A percentile compares a stretch with the other conserved stretches of the same genome.
Evolutionary conservation across 2,797 vertebrate species (phyloP).

Genomic region (Acrossocheilus fasciatus): DNA sequence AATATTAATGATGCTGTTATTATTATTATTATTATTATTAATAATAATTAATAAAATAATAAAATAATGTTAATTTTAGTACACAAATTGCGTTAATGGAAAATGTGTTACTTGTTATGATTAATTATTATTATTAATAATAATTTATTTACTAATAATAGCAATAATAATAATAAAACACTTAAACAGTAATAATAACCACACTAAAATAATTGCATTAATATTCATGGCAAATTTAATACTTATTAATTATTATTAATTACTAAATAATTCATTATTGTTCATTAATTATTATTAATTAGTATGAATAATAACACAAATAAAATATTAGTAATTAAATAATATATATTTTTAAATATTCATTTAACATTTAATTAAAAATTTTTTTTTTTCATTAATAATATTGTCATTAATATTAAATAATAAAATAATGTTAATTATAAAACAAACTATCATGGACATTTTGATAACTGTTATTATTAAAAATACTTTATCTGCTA

Average conservation of each 20-base stretch:
- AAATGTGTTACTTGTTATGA: neutral
- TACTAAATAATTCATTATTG: neutral
- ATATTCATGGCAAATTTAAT: neutral
- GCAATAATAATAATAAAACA: neutral
- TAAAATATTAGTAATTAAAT: too few species aligned
- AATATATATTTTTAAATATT: too few species aligned
- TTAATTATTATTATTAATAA: neutral
- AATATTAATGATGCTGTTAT: neutral
- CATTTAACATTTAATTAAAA: too few species aligned
- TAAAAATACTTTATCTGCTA: neutral
- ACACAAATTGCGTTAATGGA: neutral
- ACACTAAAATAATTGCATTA: neutral
- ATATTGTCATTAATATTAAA: neutral
- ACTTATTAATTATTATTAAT: constrained; percentile 1
- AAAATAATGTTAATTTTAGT: neutral
- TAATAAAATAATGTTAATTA: neutral
- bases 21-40: neutral
- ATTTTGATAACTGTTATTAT: neutral
- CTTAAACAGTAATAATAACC: neutral
- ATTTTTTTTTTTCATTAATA: too few species aligned
- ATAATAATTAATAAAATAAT: neutral
- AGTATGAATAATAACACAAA: neutral
- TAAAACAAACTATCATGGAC: neutral
- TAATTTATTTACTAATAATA: neutral
- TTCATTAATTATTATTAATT: neutral